These are phyloP conservation scores for Pachyrhynchus sulphureomaculatus DNA, from an alignment of 1,140 invertebrate species.

Conservation along the genomic window DNA sequence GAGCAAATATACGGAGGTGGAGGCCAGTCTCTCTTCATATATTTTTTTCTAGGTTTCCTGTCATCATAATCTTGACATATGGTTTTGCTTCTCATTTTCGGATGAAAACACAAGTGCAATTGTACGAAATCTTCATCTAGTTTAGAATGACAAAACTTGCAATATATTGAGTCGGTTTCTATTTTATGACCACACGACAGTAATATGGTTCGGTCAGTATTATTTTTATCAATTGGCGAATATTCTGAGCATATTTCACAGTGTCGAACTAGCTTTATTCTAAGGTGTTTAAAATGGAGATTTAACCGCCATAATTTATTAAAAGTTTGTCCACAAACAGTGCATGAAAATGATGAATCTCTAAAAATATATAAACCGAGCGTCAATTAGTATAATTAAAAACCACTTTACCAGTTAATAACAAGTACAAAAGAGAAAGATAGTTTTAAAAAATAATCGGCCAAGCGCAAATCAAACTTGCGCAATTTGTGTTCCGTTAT, in stretches of 20 bases:
- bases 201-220: not conserved
- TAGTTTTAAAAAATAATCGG: no score
- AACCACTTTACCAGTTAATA: no score
- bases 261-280: not conserved
- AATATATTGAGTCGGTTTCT: not conserved
- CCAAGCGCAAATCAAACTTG: no score
- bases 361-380: conserved; percentile 10
- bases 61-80: not conserved
- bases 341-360: conserved; percentile 1
- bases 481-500: no score
- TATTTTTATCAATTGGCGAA: not conserved
- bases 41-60: not conserved
- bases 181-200: conserved; percentile 1
- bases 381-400: no score
- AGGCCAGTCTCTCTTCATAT: conserved; percentile 13
- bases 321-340: conserved; percentile 8
- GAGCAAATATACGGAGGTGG: conserved; percentile 22
- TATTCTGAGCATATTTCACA: conserved; percentile 1
- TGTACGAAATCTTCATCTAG: not conserved
- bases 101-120: conserved; percentile 12
- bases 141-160: not conserved
- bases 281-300: conserved; percentile 6
- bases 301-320: conserved; percentile 1
- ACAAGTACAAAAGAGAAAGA: no score
- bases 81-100: not conserved